Conservation (phyloP, 2,888 invertebrate genomes). For the Corbicula japonica region DNA sequence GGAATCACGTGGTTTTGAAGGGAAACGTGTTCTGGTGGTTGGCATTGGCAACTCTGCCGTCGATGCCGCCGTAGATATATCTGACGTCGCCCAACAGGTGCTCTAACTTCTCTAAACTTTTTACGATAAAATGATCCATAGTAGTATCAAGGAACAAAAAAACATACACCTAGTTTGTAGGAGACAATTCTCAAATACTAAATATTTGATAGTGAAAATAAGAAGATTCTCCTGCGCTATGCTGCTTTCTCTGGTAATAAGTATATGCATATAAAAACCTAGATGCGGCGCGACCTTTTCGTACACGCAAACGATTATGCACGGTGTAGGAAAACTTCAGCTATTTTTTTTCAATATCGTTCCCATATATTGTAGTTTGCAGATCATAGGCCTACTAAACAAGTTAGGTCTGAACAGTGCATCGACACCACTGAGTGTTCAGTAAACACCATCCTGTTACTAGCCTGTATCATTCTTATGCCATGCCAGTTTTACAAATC, state of each 20-base stretch:
- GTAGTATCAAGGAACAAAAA: not conserved
- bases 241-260: not conserved
- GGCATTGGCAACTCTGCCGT: slow-evolving; percentile 87
- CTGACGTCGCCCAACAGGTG: slow-evolving; percentile 81
- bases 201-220: not conserved
- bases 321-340: no score
- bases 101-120: no score
- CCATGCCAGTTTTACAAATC: not conserved
- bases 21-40: slow-evolving; percentile 85
- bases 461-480: not conserved
- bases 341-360: no score
- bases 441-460: not conserved
- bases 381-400: not conserved
- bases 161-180: not conserved
- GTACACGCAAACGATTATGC: no score
- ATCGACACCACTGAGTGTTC: no score
- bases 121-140: no score
- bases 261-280: not conserved
- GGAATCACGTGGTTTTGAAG: slow-evolving; percentile 68
- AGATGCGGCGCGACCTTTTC: no score
- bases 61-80: slow-evolving; percentile 86
- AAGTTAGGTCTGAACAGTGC: not conserved
- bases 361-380: not conserved
- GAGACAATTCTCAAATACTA: not conserved
- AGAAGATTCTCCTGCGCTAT: not conserved